These are phyloP conservation scores for Paramisgurnus dabryanus DNA, from an alignment of 2,113 vertebrate genomes.

Conservation along the genomic window DNA sequence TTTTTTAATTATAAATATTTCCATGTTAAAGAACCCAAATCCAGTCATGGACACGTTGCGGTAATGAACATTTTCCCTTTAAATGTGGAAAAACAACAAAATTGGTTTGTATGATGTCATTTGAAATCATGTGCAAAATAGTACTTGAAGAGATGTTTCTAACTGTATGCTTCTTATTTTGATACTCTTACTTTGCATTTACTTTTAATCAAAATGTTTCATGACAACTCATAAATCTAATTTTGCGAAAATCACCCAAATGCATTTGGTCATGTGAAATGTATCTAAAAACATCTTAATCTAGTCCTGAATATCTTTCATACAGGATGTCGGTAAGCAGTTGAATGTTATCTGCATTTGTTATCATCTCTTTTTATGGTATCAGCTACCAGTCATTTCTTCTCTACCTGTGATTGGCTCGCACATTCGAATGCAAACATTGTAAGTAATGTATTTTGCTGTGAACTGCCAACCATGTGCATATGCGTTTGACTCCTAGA, in stretches of 20 bases:
- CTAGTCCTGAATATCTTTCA: neutral
- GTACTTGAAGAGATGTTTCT: too few relatives aligned
- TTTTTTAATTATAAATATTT: too few relatives aligned
- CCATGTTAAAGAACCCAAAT: too few relatives aligned
- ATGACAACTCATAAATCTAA: too few relatives aligned
- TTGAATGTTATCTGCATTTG: neutral
- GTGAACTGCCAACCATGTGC: neutral
- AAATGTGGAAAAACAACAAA: too few relatives aligned
- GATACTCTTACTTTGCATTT: too few relatives aligned
- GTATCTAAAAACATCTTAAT: neutral
- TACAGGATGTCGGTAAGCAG: neutral
- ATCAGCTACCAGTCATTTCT: neutral
- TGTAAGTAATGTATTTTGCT: constrained; percentile 5
- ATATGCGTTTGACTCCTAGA: neutral
- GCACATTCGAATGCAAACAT: constrained; percentile 29
- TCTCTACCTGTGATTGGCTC: neutral
- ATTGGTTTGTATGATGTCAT: too few relatives aligned
- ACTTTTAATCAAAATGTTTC: too few relatives aligned
- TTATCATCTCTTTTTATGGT: neutral
- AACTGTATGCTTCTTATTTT: too few relatives aligned
- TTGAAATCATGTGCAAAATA: too few relatives aligned
- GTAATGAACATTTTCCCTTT: too few relatives aligned
- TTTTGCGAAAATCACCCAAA: neutral
- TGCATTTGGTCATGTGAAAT: neutral
- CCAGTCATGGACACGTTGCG: too few relatives aligned